Base-by-base conservation (phyloP, 1,140 invertebrate genomes). In the Protaetia brevitarsis region DNA sequence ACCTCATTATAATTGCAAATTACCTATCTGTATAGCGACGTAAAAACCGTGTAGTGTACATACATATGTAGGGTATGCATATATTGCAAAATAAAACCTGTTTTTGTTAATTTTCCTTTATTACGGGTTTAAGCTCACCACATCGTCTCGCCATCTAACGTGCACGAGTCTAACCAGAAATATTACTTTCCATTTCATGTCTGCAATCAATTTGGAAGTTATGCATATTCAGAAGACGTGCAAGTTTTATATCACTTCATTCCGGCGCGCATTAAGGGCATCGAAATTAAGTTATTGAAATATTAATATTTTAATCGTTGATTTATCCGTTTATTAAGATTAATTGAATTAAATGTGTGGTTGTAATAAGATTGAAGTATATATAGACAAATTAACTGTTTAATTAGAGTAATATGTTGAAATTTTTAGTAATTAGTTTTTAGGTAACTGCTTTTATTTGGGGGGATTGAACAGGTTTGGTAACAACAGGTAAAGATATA, bases 141-240 rank as follows among this genome's bases (percentile, higher is more conserved):
- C 41, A 51, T 51, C 19, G 26, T 51, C 26, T 23, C 26, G 16
- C 41, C 41, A 51, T 51, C 41, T 51, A 51, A 51, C 41, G 26
- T 51, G 16, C 19, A 19, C 41, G 41, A 51, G 16, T 23, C 41
- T 11, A 51, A 51, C 19, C 19, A 16, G 19, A 23, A 51, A 51
- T 51, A 51, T 51, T 51, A 51, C 41, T 51, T 51, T 51, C 41
- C 26, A 51, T 51, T 51, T 51, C 41, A 21, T 51, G 21, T 51
- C 13, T 8, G 16, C 41, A 10, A 23, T 51, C 41, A 51, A 23
- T 23, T 51, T 16, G 19, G 41, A 51, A 51, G 41, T 19, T 51
- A 10, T 21, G 41, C 19, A 51, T 19, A 23, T 23, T 51, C 21
- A 2, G 41, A 19, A 51, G 26, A 51, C 1, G 16, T 34, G n/a